Evolutionary conservation across 2,113 vertebrate species (phyloP).

Genomic region (Prunella fulvescens): DNA sequence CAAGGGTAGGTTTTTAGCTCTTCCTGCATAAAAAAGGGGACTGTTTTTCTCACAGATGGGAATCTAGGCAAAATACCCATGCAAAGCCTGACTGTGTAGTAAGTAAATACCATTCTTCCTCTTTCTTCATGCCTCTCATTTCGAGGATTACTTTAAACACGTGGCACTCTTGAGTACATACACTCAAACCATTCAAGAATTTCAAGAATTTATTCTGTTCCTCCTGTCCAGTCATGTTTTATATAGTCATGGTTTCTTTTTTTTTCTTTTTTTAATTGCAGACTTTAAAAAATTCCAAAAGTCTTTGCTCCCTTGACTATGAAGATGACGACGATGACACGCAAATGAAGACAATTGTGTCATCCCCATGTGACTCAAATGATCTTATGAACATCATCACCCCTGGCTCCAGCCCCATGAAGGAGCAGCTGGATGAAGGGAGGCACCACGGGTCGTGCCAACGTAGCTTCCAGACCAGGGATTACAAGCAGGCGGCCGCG

Average conservation of each 20-base stretch:
- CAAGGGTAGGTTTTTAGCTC: neutral
- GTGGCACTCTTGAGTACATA: neutral
- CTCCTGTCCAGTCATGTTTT: neutral
- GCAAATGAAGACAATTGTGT: constrained; percentile 72
- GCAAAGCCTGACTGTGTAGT: neutral
- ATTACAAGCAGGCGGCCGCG: constrained; percentile 16
- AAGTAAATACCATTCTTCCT: neutral
- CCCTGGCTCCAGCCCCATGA: constrained; percentile 63
- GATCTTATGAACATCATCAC: constrained; percentile 63
- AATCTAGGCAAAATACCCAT: neutral
- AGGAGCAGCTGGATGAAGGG: constrained; percentile 50
- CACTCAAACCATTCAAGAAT: neutral
- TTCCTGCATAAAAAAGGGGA: neutral
- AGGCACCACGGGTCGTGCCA: constrained; percentile 17
- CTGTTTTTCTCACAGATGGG: neutral
- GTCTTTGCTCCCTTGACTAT: constrained; percentile 77
- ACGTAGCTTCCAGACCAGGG: constrained; percentile 38
- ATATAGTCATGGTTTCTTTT: neutral
- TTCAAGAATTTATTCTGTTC: neutral
- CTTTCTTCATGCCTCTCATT: neutral
- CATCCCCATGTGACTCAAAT: constrained; percentile 71
- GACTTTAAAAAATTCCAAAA: constrained; percentile 80
- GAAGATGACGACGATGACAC: constrained; percentile 72
- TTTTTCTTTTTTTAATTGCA: constrained; percentile 62
- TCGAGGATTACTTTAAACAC: neutral